These are phyloP conservation scores for Morpho helenor DNA, from an alignment of 2,888 invertebrate genomes.

Conservation along the genomic window DNA sequence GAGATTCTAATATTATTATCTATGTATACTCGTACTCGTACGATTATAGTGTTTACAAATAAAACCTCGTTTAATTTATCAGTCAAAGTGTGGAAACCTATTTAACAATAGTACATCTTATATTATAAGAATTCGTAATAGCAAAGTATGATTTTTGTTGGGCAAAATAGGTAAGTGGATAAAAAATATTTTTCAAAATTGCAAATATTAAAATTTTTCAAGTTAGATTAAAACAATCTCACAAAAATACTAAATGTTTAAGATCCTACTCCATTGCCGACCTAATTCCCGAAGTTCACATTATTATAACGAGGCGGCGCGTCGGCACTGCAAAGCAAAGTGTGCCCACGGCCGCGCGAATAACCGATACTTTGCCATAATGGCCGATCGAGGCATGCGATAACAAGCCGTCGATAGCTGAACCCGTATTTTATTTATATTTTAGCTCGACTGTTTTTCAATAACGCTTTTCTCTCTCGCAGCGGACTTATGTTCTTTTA, in stretches of 20 bases:
- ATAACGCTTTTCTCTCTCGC: constrained; percentile 73
- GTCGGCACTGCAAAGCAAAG: constrained; percentile 68
- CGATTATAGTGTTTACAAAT: too few species aligned
- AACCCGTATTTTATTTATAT: constrained; percentile 80
- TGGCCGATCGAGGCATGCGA: constrained; percentile 75
- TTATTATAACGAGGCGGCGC: constrained; percentile 77
- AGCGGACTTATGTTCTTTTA: constrained; percentile 75
- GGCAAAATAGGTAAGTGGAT: too few species aligned
- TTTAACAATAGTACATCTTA: too few species aligned
- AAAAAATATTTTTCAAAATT: too few species aligned
- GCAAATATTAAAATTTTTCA: background rate
- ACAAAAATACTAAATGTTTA: constrained; percentile 40
- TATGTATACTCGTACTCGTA: too few species aligned
- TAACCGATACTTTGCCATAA: constrained; percentile 75
- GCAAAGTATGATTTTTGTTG: too few species aligned
- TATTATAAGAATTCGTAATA: too few species aligned
- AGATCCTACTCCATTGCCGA: constrained; percentile 63
- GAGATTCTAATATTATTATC: too few species aligned
- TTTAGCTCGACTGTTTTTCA: constrained; percentile 76
- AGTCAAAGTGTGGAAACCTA: too few species aligned
- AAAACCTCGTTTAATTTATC: too few species aligned
- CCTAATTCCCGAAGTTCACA: constrained; percentile 76
- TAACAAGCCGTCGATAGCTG: constrained; percentile 79
- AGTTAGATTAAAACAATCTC: constrained; percentile 2
- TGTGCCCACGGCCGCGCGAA: constrained; percentile 69